Percentiles rank a stretch among this genome's conserved stretches.
phyloP scores from a whole-genome alignment of 2,797 vertebrate species.

The Dendrocincla fuliginosa region DNA sequence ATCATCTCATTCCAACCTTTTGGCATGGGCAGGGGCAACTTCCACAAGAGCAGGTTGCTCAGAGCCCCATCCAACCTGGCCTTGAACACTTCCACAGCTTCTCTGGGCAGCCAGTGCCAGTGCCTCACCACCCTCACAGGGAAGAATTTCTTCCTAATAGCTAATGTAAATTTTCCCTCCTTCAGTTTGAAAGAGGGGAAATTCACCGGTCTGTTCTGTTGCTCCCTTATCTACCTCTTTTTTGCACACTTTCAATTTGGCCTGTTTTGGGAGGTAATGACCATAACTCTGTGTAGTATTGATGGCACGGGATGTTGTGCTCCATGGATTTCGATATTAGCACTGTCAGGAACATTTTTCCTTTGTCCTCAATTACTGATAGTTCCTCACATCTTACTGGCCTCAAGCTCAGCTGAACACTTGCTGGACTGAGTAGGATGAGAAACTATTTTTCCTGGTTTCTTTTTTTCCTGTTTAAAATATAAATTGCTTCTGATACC shows the following conservation, averaged over 20 bases:
- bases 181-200: neutral
- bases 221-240: neutral
- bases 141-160: neutral
- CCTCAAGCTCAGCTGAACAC: neutral
- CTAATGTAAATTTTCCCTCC: neutral
- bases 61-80: neutral
- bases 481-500: neutral
- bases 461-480: neutral
- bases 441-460: neutral
- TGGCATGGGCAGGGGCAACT: neutral
- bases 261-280: neutral
- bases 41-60: neutral
- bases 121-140: neutral
- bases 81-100: neutral
- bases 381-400: neutral
- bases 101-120: rapidly evolving
- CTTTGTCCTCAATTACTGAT: neutral
- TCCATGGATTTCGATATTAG: neutral
- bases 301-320: neutral
- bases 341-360: neutral
- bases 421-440: neutral
- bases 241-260: neutral
- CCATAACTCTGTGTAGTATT: neutral
- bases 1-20: neutral
- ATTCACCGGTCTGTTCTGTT: neutral